A percentile compares a stretch with the other conserved stretches of the same genome.
phyloP scores from a whole-genome alignment of 2,888 invertebrate genomes.

The Hypsopygia costalis region DNA sequence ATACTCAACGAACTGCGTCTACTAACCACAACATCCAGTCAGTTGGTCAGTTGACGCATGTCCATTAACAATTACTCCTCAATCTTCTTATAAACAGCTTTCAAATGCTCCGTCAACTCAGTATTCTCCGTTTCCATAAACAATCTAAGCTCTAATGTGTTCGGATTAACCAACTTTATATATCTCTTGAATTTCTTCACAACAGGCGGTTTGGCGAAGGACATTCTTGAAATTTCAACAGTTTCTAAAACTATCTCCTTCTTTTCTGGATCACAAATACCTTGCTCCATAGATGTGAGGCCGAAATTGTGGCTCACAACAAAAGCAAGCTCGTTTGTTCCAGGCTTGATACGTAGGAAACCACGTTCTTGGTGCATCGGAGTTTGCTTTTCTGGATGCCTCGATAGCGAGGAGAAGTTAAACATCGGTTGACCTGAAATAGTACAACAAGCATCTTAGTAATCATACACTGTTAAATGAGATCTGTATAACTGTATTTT shows the following conservation, averaged over 20 bases:
- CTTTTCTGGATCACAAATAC: constrained; percentile 53
- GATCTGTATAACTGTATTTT: no score
- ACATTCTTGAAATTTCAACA: constrained; percentile 66
- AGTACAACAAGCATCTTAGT: no score
- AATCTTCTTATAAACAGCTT: constrained; percentile 66
- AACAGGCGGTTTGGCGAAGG: constrained; percentile 73
- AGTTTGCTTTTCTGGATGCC: constrained; percentile 69
- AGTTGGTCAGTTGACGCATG: no score
- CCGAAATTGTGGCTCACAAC: constrained; percentile 83
- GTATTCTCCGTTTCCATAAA: constrained; percentile 79
- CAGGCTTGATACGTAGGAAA: constrained; percentile 79
- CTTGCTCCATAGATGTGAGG: constrained; percentile 81
- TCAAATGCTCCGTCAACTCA: constrained; percentile 76
- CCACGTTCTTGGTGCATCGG: constrained; percentile 84
- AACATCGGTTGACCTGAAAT: constrained; percentile 81
- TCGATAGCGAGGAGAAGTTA: constrained; percentile 75
- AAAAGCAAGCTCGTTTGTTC: constrained; percentile 73
- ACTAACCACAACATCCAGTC: no score
- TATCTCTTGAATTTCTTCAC: constrained; percentile 68
- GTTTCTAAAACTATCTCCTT: constrained; percentile 71
- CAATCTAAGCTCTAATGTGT: constrained; percentile 37
- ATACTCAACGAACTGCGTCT: no score
- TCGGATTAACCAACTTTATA: constrained; percentile 42
- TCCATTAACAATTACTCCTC: no score
- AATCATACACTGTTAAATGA: no score